Evolutionary conservation across 2,797 vertebrate species (phyloP).

Genomic region (Pipistrellus pipistrellus): DNA sequence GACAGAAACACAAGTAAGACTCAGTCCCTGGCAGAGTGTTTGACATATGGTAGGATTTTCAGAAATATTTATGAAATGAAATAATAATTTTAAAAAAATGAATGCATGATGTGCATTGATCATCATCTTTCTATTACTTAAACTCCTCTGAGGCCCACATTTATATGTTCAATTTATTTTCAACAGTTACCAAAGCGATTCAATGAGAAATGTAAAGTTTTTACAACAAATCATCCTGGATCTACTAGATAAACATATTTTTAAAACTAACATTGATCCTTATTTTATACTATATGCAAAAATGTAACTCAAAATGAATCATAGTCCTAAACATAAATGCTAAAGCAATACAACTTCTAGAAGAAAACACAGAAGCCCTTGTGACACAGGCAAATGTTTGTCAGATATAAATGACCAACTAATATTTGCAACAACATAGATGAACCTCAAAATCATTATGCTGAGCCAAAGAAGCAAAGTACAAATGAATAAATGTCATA

Average conservation of each 20-base stretch:
- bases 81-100: neutral
- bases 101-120: neutral
- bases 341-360: neutral
- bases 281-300: neutral
- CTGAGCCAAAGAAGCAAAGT: neutral
- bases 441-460: neutral
- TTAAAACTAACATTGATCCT: neutral
- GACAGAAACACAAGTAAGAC: neutral
- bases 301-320: neutral
- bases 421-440: neutral
- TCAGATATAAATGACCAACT: neutral
- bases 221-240: neutral
- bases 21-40: neutral
- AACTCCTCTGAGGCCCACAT: neutral
- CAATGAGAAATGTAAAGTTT: neutral
- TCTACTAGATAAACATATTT: neutral
- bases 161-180: neutral
- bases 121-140: neutral
- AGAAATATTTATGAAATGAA: neutral
- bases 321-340: neutral
- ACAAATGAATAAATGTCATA: neutral
- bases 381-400: neutral
- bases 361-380: neutral
- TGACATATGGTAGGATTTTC: neutral
- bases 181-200: slow-evolving; percentile 7